Conservation (phyloP, 2,113 vertebrate genomes). For the Noturus placidus region DNA sequence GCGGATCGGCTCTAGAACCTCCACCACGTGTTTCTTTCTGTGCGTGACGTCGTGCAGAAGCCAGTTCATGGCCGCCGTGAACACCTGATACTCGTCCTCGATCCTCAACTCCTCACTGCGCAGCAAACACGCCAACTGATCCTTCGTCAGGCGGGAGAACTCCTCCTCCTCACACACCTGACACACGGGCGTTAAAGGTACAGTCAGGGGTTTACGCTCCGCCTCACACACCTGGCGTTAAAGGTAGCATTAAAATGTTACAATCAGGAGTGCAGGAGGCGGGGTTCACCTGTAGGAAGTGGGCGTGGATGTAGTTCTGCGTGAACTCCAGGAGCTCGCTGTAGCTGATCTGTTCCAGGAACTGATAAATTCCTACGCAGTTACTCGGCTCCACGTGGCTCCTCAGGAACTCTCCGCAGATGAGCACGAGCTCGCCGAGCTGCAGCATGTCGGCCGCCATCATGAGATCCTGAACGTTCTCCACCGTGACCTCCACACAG, state of each 20-base stretch:
- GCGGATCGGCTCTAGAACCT: slow-evolving; percentile 89
- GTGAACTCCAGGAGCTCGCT: slow-evolving; percentile 87
- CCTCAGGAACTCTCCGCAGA: slow-evolving; percentile 93
- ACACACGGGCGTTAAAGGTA: neutral
- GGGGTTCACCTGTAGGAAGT: slow-evolving; percentile 84
- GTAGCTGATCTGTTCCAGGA: slow-evolving; percentile 92
- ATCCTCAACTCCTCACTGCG: slow-evolving; percentile 92
- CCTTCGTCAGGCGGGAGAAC: slow-evolving; percentile 85
- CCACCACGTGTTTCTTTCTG: slow-evolving; percentile 89
- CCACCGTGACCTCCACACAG: slow-evolving; percentile 62
- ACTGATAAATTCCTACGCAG: slow-evolving; percentile 94
- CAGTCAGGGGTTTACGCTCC: neutral
- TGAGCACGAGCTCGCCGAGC: slow-evolving; percentile 87
- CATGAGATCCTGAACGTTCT: slow-evolving; percentile 93
- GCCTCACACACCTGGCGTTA: neutral
- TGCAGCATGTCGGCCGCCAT: slow-evolving; percentile 96
- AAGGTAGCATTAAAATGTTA: neutral
- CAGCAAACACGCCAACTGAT: slow-evolving; percentile 86
- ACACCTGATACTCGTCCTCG: slow-evolving; percentile 97
- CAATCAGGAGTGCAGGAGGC: neutral
- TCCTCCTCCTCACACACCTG: slow-evolving; percentile 82
- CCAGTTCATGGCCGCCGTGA: slow-evolving; percentile 91
- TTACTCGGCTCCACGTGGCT: slow-evolving; percentile 89
- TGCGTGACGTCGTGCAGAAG: slow-evolving; percentile 84
- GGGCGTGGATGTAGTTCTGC: slow-evolving; percentile 90